Conservation (phyloP, 2,888 invertebrate species). For the Nemurella pictetii region DNA sequence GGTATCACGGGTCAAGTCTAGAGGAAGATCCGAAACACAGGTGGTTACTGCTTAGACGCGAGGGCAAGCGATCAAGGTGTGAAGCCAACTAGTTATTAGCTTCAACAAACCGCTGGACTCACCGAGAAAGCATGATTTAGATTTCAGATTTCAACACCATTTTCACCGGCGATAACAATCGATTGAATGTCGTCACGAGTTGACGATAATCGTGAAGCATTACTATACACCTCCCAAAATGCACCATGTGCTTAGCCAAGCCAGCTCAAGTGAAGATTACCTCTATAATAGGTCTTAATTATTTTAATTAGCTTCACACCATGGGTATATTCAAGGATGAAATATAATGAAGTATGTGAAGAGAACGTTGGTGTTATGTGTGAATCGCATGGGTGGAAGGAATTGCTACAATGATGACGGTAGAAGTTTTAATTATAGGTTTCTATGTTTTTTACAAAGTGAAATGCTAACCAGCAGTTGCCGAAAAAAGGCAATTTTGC, state of each 20-base stretch:
- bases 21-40: not conserved
- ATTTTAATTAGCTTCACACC: not conserved
- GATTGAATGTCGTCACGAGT: not conserved
- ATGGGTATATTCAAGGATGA: not conserved
- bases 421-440: not conserved
- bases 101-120: not conserved
- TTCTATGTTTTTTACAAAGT: not conserved
- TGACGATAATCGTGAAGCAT: not conserved
- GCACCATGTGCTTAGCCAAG: not conserved
- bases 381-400: not conserved
- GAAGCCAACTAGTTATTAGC: not conserved
- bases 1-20: not conserved
- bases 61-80: not conserved
- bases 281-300: not conserved
- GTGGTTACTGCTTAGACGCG: not conserved
- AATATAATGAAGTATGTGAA: not conserved
- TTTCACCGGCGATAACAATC: not conserved
- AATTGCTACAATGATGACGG: not conserved
- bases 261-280: not conserved
- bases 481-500: not conserved
- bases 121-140: not conserved
- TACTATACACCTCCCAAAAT: not conserved
- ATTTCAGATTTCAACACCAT: slow-evolving; percentile 11
- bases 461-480: not conserved
- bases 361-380: not conserved